A percentile compares a stretch with the other conserved stretches of the same genome.
Conservation (phyloP, 2,797 vertebrate genomes). For the Lepidocolaptes lacrymiger region DNA sequence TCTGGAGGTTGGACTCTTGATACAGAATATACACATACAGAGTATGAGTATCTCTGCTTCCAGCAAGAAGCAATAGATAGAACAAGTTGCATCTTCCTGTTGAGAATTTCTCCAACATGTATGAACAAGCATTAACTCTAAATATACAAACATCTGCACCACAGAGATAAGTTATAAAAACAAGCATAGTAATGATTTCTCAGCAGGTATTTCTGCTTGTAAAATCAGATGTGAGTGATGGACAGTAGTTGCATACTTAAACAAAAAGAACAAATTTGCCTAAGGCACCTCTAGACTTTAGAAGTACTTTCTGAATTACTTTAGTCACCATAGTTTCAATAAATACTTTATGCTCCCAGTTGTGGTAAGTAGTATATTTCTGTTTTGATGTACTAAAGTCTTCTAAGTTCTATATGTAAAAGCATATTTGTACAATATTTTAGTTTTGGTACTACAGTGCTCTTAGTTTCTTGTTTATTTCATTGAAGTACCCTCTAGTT, state of each 20-base stretch:
- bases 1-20: background rate
- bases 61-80: background rate
- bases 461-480: background rate
- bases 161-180: background rate
- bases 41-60: background rate
- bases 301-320: background rate
- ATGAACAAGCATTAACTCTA: background rate
- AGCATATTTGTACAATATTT: background rate
- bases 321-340: background rate
- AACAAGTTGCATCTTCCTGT: background rate
- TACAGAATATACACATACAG: background rate
- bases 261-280: background rate
- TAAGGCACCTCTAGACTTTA: background rate
- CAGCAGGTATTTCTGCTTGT: background rate
- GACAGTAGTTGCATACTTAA: background rate
- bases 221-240: background rate
- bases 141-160: background rate
- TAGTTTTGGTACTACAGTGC: background rate
- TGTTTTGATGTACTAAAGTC: background rate
- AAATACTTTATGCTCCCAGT: background rate
- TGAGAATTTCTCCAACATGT: background rate
- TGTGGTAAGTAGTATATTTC: background rate
- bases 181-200: background rate
- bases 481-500: conserved; percentile 12
- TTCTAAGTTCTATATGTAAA: background rate